Evolutionary conservation across 2,888 invertebrate species (phyloP).

Genomic region (Erannis defoliaria): DNA sequence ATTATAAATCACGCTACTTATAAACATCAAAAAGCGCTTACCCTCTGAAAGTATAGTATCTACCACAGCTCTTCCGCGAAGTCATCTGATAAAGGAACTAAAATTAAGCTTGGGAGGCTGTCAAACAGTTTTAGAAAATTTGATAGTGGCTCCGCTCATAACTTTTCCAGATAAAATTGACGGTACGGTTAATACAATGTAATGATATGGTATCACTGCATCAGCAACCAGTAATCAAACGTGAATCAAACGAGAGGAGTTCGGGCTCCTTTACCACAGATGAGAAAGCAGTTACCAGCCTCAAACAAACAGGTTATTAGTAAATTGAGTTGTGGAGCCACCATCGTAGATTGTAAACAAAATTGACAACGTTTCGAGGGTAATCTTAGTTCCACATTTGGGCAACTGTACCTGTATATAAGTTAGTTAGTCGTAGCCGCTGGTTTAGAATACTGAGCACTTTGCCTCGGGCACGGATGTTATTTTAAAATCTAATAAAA

Average conservation of each 20-base stretch:
- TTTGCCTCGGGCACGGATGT: slow-evolving; percentile 77
- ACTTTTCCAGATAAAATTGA: not conserved
- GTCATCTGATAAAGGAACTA: not conserved
- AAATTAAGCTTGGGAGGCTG: no score
- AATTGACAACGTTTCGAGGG: not conserved
- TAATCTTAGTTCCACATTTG: not conserved
- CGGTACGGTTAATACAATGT: slow-evolving; percentile 66
- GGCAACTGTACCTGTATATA: not conserved
- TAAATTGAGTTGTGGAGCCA: not conserved
- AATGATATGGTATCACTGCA: slow-evolving; percentile 72
- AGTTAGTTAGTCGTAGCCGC: slow-evolving; percentile 57
- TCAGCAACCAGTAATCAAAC: slow-evolving; percentile 72
- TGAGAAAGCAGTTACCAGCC: not conserved
- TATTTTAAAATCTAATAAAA: slow-evolving; percentile 55
- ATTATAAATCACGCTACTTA: slow-evolving; percentile 75
- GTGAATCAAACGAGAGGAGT: slow-evolving; percentile 76
- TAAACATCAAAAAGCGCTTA: slow-evolving; percentile 74
- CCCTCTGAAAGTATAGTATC: slow-evolving; percentile 58
- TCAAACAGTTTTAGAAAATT: not conserved
- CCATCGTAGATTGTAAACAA: not conserved
- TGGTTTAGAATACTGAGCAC: slow-evolving; percentile 34
- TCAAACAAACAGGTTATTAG: not conserved
- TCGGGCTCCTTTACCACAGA: slow-evolving; percentile 48
- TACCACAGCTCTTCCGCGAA: no score
- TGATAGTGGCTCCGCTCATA: not conserved